Evolutionary conservation across 2,113 vertebrate genomes (phyloP).

Genomic region (Ariopsis seemanni): DNA sequence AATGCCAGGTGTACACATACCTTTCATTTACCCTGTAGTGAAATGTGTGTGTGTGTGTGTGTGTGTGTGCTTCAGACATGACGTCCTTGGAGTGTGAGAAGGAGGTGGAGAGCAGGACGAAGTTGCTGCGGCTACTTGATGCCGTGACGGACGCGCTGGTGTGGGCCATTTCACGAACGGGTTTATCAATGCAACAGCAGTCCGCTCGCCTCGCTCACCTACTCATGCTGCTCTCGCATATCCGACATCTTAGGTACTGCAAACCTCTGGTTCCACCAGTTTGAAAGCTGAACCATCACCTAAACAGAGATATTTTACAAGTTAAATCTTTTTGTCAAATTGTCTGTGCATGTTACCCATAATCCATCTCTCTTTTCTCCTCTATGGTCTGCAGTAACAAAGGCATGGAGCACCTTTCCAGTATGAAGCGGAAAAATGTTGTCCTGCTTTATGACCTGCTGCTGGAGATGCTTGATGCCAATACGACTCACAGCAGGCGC

Average conservation of each 20-base stretch:
- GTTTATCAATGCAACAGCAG: slow-evolving; percentile 85
- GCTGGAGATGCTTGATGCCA: slow-evolving; percentile 94
- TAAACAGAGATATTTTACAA: neutral
- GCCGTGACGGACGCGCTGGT: slow-evolving; percentile 88
- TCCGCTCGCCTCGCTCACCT: slow-evolving; percentile 86
- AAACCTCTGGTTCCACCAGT: neutral
- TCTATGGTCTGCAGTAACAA: slow-evolving; percentile 82
- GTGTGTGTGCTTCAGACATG: slow-evolving; percentile 40
- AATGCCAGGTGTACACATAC: neutral
- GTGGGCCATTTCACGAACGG: slow-evolving; percentile 90
- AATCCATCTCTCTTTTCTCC: neutral
- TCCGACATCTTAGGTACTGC: slow-evolving; percentile 89
- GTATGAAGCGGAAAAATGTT: slow-evolving; percentile 95
- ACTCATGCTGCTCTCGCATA: slow-evolving; percentile 92
- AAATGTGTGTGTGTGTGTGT: slow-evolving; percentile 6
- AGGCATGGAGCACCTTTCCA: slow-evolving; percentile 94
- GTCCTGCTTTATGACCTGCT: slow-evolving; percentile 92
- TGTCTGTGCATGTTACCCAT: neutral
- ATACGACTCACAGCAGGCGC: slow-evolving; percentile 75
- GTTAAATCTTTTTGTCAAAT: neutral
- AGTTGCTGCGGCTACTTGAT: slow-evolving; percentile 84
- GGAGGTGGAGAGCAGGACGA: slow-evolving; percentile 83
- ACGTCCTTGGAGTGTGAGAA: slow-evolving; percentile 69
- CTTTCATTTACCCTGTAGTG: neutral
- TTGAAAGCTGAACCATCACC: neutral